Evolutionary conservation across 2,888 invertebrate genomes (phyloP).

Genomic region (Anorthoa munda): DNA sequence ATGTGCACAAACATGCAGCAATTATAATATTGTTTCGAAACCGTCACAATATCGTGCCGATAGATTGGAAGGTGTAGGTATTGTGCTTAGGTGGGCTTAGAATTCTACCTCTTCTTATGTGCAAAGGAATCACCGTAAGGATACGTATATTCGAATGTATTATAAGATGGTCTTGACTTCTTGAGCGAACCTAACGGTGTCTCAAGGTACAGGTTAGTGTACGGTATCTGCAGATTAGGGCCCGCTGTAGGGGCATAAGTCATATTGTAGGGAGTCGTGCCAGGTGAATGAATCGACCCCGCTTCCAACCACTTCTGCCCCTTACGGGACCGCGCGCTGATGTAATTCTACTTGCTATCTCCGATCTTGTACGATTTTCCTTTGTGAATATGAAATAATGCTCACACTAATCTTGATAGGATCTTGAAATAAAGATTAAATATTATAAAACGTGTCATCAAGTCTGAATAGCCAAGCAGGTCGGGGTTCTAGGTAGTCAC

Average conservation of each 20-base stretch:
- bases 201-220: conserved; percentile 68
- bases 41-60: conserved; percentile 28
- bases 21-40: conserved; percentile 36
- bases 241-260: conserved; percentile 68
- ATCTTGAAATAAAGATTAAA: not conserved
- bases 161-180: conserved; percentile 45
- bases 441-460: not conserved
- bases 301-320: conserved; percentile 63
- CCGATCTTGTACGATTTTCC: conserved; percentile 23
- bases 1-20: conserved; percentile 32
- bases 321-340: conserved; percentile 48
- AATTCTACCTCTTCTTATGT: conserved; percentile 20
- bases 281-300: conserved; percentile 72
- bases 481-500: not conserved
- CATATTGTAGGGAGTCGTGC: conserved; percentile 70
- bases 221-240: conserved; percentile 74
- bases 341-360: conserved; percentile 39
- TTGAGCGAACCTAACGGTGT: conserved; percentile 74
- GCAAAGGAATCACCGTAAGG: conserved; percentile 26
- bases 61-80: conserved; percentile 32
- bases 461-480: not conserved
- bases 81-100: conserved; percentile 21
- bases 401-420: not conserved
- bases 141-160: conserved; percentile 45
- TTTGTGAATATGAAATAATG: conserved; percentile 4